Conservation (phyloP, 2,888 invertebrate genomes). For the Tineola bisselliella region DNA sequence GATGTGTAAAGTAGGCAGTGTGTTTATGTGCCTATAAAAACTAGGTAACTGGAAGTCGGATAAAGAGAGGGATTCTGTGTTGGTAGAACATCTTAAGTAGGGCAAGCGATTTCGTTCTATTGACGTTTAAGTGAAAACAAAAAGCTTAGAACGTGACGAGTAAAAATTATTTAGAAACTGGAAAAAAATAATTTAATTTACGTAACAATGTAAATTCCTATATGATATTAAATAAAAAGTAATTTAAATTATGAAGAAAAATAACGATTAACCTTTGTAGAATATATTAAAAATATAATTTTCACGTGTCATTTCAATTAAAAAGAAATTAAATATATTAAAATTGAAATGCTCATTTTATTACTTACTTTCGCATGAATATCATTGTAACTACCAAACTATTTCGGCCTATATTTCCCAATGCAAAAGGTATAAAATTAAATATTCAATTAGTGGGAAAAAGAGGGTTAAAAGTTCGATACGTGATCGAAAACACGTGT, state of each 20-base stretch:
- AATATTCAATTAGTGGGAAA: not conserved
- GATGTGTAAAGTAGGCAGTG: not conserved
- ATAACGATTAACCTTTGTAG: too few species aligned
- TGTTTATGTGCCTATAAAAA: not conserved
- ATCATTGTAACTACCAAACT: not conserved
- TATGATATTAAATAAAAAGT: too few species aligned
- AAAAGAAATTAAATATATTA: not conserved
- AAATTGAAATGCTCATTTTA: not conserved
- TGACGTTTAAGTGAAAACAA: too few species aligned
- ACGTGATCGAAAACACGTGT: not conserved
- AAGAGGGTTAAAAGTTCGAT: not conserved
- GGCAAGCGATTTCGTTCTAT: not conserved
- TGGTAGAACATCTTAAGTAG: not conserved
- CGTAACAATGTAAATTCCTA: too few species aligned
- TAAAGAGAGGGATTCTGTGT: not conserved
- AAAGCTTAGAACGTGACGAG: too few species aligned
- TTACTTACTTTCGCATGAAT: not conserved
- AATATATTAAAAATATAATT: too few species aligned
- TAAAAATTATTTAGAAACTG: too few species aligned
- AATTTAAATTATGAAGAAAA: too few species aligned
- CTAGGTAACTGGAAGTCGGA: not conserved
- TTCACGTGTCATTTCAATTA: too few species aligned
- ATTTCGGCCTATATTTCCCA: not conserved
- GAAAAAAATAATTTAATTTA: too few species aligned
- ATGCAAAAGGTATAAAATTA: not conserved